Base-by-base conservation (phyloP, 2,797 vertebrate species). In the Hafferia zeledoni region DNA sequence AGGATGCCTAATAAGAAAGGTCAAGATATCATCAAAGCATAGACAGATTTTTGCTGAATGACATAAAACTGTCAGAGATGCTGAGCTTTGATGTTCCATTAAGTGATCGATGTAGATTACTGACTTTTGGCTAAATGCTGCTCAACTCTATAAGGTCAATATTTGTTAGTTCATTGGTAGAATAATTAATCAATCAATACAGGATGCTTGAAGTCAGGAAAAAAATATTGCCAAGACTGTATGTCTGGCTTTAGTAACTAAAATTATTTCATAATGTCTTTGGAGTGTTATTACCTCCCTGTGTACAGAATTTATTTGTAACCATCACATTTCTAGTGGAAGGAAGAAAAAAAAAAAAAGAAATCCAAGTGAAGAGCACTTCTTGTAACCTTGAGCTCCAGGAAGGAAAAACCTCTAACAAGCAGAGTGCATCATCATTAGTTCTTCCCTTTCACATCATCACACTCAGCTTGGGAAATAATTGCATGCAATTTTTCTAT, bases 151-250 rank as follows among this genome's bases (percentile, higher is more conserved):
- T 97, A 98, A 98, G 98, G 98, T 99, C 99, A 99, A 98, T 98
- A 98, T 99, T 98, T 99, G 99, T 99, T 99, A 99, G 99, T 99
- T 99, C 98, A 99, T 99, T 98, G 98, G 98, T 98, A 98, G 98
- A 99, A 98, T 99, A 99, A 99, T 99, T 99, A 99, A 99, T 99
- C 98, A 98, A 99, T 99, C 99, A 98, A 99, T 99, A 98, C 97
- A 98, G 98, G 97, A 98, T 98, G 97, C 97, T 96, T 96, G 96
- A 95, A 97, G 97, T 97, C 97, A 97, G 93, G 92, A 89, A 96
- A 94, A 90, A 98, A 97, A 96, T 97, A 97, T 96, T 96, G 93
- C 96, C 83, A 97, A 94, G 94, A 94, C 96, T 90, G 46, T 94
- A 87, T 96, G 91, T 97, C 97, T 86, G 82, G 81, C 83, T 92